Evolutionary conservation across 2,113 vertebrate species (phyloP), one percentile per base, ranked within the genome.

Genomic region (Dipodomys ordii): DNA sequence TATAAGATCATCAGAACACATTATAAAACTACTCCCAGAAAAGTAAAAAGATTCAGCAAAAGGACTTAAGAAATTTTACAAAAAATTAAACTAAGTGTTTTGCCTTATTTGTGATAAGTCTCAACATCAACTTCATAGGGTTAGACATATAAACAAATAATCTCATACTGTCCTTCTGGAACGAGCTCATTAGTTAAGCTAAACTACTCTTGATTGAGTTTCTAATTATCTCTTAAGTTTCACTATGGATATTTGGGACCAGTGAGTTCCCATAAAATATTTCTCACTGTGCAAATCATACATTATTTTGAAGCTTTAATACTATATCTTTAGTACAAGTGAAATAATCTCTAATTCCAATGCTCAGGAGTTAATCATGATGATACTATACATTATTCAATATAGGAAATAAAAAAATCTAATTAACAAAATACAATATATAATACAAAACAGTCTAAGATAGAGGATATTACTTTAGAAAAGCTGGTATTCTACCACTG

Each of bases 61-160:
- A 79, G 53, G 57, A 78, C 23, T 64, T 32, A 32, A 73, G 79
- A 90, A 28, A 3, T 6, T 28, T 78, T 60, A 87, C 7, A 60
- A 89, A 68, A 83, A 96, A n/a, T 64, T 81, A 93, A 87, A 25
- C n/a, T 46, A 83, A 16, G 20, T 28, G 15, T 64, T 80, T 18
- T 62, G 27, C 32, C 39, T 92, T 11, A 44, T 25, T 82, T 76
- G 35, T 19, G 11, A 11, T 72, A 73, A 90, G 39, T 84, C 25
- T 25, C 23, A 46, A 60, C 30, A 76, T 20, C 35, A 71, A 12
- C 27, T 83, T 27, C 71, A 2, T 74, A 88, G 46, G 20, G 15
- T 32, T 94, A 35, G 53, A 88, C 44, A 44, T 94, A 64, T 20
- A 91, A 91, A 46, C 6, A 44, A 91, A 30, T 62, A 69, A 72